Conservation (phyloP, 2,113 vertebrate genomes). For the Grus americana region DNA sequence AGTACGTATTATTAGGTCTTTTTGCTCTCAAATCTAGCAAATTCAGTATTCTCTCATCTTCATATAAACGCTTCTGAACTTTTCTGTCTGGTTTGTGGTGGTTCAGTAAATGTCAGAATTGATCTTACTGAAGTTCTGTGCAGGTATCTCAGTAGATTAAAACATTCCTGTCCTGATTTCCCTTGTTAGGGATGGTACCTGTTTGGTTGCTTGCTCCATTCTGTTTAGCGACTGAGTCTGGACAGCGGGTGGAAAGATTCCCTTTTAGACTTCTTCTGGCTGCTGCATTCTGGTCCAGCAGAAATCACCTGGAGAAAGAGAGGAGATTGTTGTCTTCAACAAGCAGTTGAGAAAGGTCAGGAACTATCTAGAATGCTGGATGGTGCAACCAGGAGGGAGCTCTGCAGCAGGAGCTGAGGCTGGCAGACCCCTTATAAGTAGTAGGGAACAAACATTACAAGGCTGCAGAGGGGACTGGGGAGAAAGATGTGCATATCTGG, state of each 20-base stretch:
- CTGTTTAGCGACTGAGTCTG: background rate
- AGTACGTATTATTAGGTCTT: background rate
- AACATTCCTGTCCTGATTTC: background rate
- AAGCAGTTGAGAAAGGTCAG: background rate
- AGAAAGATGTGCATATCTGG: background rate
- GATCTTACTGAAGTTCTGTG: background rate
- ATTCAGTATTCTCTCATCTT: background rate
- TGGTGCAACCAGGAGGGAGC: background rate
- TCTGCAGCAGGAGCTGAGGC: background rate
- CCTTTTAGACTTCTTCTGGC: background rate
- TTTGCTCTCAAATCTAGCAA: background rate
- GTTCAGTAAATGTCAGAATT: background rate
- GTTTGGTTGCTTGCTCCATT: background rate
- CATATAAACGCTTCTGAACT: background rate
- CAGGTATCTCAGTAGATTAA: background rate
- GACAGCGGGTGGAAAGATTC: background rate
- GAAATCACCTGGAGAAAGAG: background rate
- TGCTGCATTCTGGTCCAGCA: background rate
- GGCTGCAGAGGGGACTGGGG: background rate
- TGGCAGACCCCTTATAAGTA: background rate
- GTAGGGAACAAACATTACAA: background rate
- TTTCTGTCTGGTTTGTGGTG: background rate
- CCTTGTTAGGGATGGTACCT: background rate
- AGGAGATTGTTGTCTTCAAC: background rate
- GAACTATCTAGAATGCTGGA: background rate